Percentiles rank a stretch among this genome's conserved stretches.
Evolutionary conservation across 2,797 vertebrate genomes (phyloP).

Genomic region (Pseudotriccus pelzelni): DNA sequence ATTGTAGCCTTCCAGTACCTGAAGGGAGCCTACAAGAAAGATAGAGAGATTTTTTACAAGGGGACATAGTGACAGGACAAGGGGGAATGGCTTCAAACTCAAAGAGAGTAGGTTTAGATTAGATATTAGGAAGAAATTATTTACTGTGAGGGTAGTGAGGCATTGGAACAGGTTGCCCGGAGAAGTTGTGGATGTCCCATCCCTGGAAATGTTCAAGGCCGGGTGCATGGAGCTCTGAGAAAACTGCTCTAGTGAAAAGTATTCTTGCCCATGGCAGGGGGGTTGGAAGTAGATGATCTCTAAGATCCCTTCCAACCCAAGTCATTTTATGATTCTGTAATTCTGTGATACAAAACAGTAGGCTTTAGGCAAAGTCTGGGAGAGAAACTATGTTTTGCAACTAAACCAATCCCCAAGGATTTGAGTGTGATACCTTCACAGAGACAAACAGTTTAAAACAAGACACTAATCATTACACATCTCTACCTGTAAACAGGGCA

Average conservation of each 20-base stretch:
- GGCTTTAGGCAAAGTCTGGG: neutral
- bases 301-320: neutral
- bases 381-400: neutral
- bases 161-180: neutral
- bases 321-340: neutral
- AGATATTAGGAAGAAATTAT: neutral
- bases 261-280: too few species aligned
- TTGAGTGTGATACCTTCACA: neutral
- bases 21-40: neutral
- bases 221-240: neutral
- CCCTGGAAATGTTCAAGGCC: too few species aligned
- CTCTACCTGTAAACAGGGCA: constrained; percentile 28
- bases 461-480: neutral
- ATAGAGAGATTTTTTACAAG: neutral
- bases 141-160: neutral
- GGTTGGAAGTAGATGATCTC: neutral
- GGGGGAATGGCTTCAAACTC: neutral
- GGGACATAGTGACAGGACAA: neutral
- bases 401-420: neutral
- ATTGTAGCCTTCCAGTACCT: neutral
- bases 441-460: constrained; percentile 8
- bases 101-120: neutral
- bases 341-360: neutral
- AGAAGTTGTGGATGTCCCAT: neutral
- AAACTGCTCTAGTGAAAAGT: neutral